A percentile compares a stretch with the other conserved stretches of the same genome.
Conservation (phyloP, 2,888 invertebrate species). For the Prosapia bicincta region DNA sequence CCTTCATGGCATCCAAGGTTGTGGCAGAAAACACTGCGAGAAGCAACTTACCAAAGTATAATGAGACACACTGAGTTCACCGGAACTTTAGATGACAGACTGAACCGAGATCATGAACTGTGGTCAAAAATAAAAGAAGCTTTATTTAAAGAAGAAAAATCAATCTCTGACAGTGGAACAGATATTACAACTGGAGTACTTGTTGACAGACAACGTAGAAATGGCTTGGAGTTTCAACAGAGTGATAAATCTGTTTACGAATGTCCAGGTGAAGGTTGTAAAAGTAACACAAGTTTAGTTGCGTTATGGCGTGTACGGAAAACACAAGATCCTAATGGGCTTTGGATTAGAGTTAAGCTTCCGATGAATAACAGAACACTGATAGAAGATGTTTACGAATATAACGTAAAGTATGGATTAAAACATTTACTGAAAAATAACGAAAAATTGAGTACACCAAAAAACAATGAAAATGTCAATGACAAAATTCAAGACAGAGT, state of each 20-base stretch:
- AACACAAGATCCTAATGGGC: constrained; percentile 29
- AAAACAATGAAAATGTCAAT: background rate
- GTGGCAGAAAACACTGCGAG: constrained; percentile 34
- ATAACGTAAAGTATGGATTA: constrained; percentile 31
- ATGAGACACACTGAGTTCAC: constrained; percentile 34
- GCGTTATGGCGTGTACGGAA: constrained; percentile 35
- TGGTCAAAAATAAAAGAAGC: constrained; percentile 35
- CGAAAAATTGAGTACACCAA: background rate
- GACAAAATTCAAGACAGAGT: background rate
- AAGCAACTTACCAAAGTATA: constrained; percentile 35
- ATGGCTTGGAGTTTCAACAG: constrained; percentile 32
- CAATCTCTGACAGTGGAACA: constrained; percentile 19
- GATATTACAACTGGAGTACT: constrained; percentile 31
- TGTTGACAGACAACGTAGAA: constrained; percentile 4
- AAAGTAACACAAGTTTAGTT: constrained; percentile 23
- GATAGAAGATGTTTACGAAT: constrained; percentile 35
- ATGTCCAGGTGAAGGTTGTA: constrained; percentile 27
- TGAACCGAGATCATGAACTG: constrained; percentile 34
- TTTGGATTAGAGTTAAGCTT: constrained; percentile 33
- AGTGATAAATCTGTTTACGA: constrained; percentile 30
- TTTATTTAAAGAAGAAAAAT: constrained; percentile 25
- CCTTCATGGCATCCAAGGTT: background rate
- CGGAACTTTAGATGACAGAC: constrained; percentile 35
- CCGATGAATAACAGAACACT: constrained; percentile 20
- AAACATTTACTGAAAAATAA: constrained; percentile 22